These are phyloP conservation scores for Passer domesticus DNA, from an alignment of 2,113 vertebrate species.

Conservation along the genomic window DNA sequence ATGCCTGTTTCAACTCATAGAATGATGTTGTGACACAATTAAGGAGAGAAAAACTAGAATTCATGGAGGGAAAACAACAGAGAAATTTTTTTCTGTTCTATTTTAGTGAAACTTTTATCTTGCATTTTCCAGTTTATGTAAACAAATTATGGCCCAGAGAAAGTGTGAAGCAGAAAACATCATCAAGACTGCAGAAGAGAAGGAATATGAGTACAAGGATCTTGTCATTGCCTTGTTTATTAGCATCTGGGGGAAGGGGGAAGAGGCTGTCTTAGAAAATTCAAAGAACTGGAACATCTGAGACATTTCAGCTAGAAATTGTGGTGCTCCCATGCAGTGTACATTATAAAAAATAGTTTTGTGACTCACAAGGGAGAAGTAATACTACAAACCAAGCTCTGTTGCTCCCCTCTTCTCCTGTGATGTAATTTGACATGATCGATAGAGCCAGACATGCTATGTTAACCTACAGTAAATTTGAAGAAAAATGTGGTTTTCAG, in stretches of 20 bases:
- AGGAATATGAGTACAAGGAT: background rate
- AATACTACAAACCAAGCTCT: background rate
- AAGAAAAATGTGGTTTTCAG: background rate
- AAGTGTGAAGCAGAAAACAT: background rate
- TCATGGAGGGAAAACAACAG: background rate
- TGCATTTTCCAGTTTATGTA: background rate
- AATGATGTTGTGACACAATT: background rate
- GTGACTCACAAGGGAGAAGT: background rate
- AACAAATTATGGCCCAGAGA: background rate
- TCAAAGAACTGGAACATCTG: background rate
- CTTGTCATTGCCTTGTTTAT: background rate
- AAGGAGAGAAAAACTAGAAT: background rate
- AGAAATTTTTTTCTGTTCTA: background rate
- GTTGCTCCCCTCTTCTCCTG: background rate
- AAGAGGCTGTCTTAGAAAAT: background rate
- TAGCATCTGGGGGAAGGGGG: background rate
- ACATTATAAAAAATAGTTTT: background rate
- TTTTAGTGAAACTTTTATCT: background rate
- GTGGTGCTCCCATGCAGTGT: background rate
- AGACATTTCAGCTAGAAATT: background rate
- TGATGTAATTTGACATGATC: background rate
- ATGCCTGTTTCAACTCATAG: background rate
- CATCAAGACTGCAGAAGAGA: background rate
- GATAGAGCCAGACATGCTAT: background rate
- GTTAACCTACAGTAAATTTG: background rate